These are phyloP conservation scores for Fulica atra DNA, from an alignment of 2,113 vertebrate genomes.

Conservation along the genomic window DNA sequence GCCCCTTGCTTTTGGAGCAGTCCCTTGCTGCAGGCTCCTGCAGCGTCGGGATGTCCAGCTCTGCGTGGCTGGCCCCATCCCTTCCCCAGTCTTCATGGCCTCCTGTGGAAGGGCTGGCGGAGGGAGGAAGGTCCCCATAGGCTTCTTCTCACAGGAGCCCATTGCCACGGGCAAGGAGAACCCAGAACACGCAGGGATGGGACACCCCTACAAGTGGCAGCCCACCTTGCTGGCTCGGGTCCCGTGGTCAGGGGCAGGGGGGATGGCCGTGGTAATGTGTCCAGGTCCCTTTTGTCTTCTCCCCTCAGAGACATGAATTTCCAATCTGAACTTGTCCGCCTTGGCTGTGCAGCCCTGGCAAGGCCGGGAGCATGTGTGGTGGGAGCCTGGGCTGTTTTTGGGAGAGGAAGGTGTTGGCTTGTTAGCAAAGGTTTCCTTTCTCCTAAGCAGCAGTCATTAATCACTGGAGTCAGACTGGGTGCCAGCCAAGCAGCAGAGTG, in stretches of 20 bases:
- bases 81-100: background rate
- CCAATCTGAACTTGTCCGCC: background rate
- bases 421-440: slow-evolving; percentile 33
- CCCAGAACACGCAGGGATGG: background rate
- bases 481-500: background rate
- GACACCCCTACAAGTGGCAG: fast-evolving
- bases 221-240: background rate
- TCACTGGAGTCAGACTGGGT: background rate
- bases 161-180: background rate
- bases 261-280: background rate
- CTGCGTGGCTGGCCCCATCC: fast-evolving
- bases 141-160: background rate
- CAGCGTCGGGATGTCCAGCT: no score
- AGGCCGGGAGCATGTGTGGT: background rate
- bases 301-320: background rate
- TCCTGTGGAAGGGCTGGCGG: background rate
- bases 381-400: background rate
- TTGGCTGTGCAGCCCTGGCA: background rate
- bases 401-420: slow-evolving; percentile 19
- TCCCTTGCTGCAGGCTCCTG: background rate
- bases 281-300: background rate
- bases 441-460: background rate
- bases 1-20: background rate
- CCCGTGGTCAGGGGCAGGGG: background rate
- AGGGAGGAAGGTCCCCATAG: background rate